phyloP scores from a whole-genome alignment of 2,113 vertebrate species.

The Stegostoma tigrinum region DNA sequence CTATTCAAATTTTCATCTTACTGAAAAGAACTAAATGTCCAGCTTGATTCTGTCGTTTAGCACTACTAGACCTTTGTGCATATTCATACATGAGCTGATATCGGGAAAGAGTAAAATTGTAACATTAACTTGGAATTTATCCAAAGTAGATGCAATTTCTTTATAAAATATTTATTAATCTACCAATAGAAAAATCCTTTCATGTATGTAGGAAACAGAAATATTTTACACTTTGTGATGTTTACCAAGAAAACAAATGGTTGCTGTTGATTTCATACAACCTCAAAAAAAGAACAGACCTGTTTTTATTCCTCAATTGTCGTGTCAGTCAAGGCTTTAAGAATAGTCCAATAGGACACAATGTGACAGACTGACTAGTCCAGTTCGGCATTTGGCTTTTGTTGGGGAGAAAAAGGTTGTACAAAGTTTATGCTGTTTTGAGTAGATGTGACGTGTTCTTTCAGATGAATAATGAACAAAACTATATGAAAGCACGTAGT shows the following conservation, averaged over 20 bases:
- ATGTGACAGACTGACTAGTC: neutral
- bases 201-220: neutral
- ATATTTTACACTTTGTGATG: neutral
- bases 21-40: neutral
- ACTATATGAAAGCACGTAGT: neutral
- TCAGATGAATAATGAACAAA: neutral
- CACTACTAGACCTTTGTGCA: neutral
- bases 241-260: neutral
- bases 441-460: neutral
- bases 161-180: neutral
- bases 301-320: constrained; percentile 3
- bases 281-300: neutral
- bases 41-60: neutral
- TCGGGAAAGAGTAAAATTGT: neutral
- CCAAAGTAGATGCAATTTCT: too few relatives aligned
- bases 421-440: neutral
- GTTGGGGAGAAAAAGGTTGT: neutral
- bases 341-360: too few relatives aligned
- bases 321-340: neutral
- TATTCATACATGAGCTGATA: neutral
- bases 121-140: neutral
- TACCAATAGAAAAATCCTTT: neutral
- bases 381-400: neutral
- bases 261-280: neutral
- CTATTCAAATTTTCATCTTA: neutral